These are phyloP conservation scores for Lasioglossum leucozonium DNA, from an alignment of 2,888 invertebrate genomes.

Conservation along the genomic window DNA sequence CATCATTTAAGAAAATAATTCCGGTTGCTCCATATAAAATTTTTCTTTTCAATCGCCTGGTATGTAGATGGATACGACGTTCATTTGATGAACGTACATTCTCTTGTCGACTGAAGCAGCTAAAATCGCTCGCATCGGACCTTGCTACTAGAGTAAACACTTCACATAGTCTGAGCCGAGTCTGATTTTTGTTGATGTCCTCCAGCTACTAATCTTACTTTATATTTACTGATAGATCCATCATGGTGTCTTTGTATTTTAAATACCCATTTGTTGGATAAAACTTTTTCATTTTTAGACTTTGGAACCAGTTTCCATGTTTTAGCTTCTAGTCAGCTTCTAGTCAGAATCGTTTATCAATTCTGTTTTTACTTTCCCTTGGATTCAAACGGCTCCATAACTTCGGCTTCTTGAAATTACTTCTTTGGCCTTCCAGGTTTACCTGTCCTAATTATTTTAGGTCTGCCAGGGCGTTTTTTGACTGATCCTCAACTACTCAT, in stretches of 20 bases:
- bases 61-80: constrained; percentile 56
- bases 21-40: constrained; percentile 57
- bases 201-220: constrained; percentile 67
- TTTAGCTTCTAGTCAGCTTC: constrained; percentile 52
- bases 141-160: constrained; percentile 66
- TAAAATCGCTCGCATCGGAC: constrained; percentile 65
- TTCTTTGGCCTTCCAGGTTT: constrained; percentile 78
- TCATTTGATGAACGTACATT: constrained; percentile 69
- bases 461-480: constrained; percentile 45
- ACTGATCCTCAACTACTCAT: constrained; percentile 1
- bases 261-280: constrained; percentile 63
- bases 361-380: constrained; percentile 38
- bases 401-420: not conserved
- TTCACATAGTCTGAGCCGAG: constrained; percentile 59
- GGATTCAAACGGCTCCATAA: constrained; percentile 32
- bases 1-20: constrained; percentile 51
- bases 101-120: constrained; percentile 58
- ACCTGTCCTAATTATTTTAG: constrained; percentile 78
- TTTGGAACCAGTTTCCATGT: constrained; percentile 63
- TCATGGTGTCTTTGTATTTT: constrained; percentile 58
- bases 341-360: constrained; percentile 52
- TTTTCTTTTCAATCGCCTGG: constrained; percentile 58
- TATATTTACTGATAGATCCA: constrained; percentile 56
- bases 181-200: constrained; percentile 57
- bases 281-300: constrained; percentile 47